Evolutionary conservation across 2,797 vertebrate genomes (phyloP), one percentile per base, ranked within the genome.

Genomic region (Heliangelus exortis): DNA sequence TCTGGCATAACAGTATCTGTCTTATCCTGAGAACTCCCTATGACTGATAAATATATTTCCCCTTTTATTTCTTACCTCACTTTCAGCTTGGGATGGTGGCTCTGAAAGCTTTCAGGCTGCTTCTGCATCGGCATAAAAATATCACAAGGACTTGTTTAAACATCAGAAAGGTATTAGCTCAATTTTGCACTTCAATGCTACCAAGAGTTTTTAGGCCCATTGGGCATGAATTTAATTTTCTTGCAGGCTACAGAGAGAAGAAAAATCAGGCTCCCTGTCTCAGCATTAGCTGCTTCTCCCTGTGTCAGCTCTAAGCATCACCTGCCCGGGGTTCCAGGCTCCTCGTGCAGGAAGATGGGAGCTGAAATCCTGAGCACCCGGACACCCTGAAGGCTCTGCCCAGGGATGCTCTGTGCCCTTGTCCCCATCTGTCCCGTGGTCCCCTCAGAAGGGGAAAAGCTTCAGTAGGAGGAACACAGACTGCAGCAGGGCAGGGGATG

Each of bases 181-280:
- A 93, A 47, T 95, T 95, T 96, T 96, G 93, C 94, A 96, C 92
- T 96, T 92, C 93, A 93, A 2, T 92, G 94, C 92, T 86, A 93
- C 92, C 84, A 45, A 17, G 93, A 91, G 90, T 71, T 78, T 78
- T 92, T 91, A 86, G 92, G 92, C 94, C 93, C 91, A 95, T 87
- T 96, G 91, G 95, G 84, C 93, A 96, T 94, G 93, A 95, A 96
- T 96, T 95, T 94, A 93, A 96, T 96, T 96, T 96, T 93, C 95
- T 95, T 58, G 81, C 75, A 88, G 87, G 87, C 93, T 94, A 87
- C 82, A 87, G 89, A 87, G 73, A 84, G 85, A 55, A 89, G 89
- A 36, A 85, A 77, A 92, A 87, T 77, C 79, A 74, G 41, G 45
- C 47, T 82, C 74, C 53, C 51, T 71, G 12, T 82, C 86, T 78